Base-by-base conservation (phyloP, 2,797 vertebrate species). In the Brachyrhaphis roseni region DNA sequence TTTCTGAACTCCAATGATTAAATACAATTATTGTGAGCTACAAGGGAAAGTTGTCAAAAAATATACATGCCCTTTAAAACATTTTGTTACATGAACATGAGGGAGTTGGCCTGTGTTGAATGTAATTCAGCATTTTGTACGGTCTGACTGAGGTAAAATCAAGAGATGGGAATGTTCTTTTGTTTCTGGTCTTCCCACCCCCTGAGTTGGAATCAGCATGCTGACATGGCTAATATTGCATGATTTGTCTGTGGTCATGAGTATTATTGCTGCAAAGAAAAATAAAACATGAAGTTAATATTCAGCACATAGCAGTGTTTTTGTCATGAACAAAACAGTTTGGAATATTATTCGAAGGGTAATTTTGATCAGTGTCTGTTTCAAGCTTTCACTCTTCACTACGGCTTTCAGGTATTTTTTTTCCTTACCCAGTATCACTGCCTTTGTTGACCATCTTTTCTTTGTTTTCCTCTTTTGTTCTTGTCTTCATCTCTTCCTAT, bases 221-320 rank as follows among this genome's bases (percentile, higher is more conserved):
- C 41, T 91, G 88, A 88, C 92, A 85, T 66, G 77, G 82, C 26
- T 89, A 72, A 88, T 93, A 88, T 88, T 80, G 75, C 76, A 68
- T 82, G 82, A 90, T 89, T 86, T 85, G 82, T 84, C 82, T 82
- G 77, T 79, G 77, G 86, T 75, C 49, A 74, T 41, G 75, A 26
- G 70, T 62, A 47, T 46, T 57, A 64, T 86, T 70, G 87, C 84
- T 91, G 89, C 85, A 87, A 78, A 81, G 41, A 76, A 34, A 85
- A 85, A 93, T 91, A 82, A 91, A 90, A 91, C 89, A 88, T 84
- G 85, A 85, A 87, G 82, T 86, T 79, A 76, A 83, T 83, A 47
- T 82, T 89, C 82, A 81, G 83, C 86, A 88, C 78, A 77, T 83
- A 88, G 88, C 45, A 34, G 84, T 81, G 85, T 78, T 86, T 78